Conservation (phyloP, 2,113 vertebrate genomes). For the Panthera uncia region DNA sequence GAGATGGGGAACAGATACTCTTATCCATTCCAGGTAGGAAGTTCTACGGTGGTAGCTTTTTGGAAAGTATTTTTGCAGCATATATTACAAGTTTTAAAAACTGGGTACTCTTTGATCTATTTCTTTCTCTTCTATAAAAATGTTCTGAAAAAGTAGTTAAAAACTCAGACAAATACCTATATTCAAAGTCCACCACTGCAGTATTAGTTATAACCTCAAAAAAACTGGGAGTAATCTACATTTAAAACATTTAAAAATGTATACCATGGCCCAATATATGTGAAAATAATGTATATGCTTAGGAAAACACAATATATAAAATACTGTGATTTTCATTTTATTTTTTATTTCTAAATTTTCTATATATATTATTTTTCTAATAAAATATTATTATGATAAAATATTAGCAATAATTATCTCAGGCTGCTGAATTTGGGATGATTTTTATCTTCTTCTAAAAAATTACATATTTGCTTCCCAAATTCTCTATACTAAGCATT, state of each 20-base stretch:
- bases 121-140: neutral
- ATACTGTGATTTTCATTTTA: neutral
- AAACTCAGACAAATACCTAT: neutral
- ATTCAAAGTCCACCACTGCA: neutral
- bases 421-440: neutral
- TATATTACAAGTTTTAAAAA: neutral
- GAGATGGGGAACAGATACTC: neutral
- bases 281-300: neutral
- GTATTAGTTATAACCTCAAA: neutral
- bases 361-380: conserved; percentile 26
- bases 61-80: neutral
- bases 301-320: neutral
- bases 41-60: neutral
- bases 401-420: neutral
- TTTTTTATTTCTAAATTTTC: conserved; percentile 35
- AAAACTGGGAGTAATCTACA: neutral
- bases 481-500: neutral
- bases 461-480: neutral
- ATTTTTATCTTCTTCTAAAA: conserved; percentile 43
- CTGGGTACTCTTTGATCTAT: neutral
- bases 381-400: neutral
- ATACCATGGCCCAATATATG: neutral
- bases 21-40: neutral
- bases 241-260: conserved; percentile 22
- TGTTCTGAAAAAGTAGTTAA: neutral